These are phyloP conservation scores for Xyrichtys novacula DNA, from an alignment of 2,797 vertebrate species.

Conservation along the genomic window DNA sequence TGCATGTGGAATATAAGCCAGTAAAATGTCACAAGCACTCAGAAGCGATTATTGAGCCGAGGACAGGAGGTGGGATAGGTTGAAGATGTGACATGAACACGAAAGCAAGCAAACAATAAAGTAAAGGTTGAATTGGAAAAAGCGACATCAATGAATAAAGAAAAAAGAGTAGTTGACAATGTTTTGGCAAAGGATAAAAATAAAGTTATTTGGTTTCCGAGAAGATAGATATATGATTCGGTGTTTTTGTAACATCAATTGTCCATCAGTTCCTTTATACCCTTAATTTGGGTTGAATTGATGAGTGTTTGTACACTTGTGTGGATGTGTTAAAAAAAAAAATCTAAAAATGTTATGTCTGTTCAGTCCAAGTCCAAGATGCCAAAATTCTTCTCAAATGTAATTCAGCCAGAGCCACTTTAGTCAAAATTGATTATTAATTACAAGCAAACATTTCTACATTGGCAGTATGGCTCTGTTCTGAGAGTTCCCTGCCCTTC, in stretches of 20 bases:
- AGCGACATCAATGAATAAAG: not conserved
- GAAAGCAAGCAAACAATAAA: constrained; percentile 25
- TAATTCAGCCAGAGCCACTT: no score
- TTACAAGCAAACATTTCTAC: no score
- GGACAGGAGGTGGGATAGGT: constrained; percentile 53
- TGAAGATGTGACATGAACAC: constrained; percentile 25
- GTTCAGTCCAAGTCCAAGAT: no score
- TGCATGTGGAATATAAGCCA: constrained; percentile 61
- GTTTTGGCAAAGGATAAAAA: not conserved
- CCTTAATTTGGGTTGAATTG: not conserved
- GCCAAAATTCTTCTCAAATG: no score
- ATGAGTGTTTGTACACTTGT: not conserved
- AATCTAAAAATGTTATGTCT: no score
- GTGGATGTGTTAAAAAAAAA: no score
- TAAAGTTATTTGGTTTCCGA: not conserved
- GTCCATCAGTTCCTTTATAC: not conserved
- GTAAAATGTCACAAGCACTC: constrained; percentile 77
- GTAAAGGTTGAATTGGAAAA: not conserved
- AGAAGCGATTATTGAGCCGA: constrained; percentile 67
- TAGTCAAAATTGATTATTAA: no score
- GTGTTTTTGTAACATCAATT: not conserved
- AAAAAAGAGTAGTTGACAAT: not conserved
- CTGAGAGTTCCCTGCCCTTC: no score
- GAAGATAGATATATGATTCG: not conserved
- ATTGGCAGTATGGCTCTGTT: no score